Evolutionary conservation across 2,888 invertebrate species (phyloP), one percentile per base, ranked within the genome.

Genomic region (Rotaria sp.): DNA sequence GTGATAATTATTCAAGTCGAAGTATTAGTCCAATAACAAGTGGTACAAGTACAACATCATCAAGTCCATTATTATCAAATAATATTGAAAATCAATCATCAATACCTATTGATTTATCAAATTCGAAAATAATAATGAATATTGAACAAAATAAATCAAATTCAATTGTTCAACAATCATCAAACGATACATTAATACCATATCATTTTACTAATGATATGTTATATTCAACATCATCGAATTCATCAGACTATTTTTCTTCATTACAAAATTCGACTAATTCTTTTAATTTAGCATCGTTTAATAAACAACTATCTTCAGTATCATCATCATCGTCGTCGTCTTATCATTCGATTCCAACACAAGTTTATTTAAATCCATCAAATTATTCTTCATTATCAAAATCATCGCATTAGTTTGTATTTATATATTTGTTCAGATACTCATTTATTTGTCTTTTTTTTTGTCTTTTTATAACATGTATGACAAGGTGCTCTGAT

Each of bases 341-440:
- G 38, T 41, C 74, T 2, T 80, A 45, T 45, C n/a, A 45, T 13
- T 8, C 80, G 11, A 45, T 80, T 24, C 80, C 41, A n/a, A 0
- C 41, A 80, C 80, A 80, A 45, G 13, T 80, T 21, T 80, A 80
- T 80, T 80, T 80, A 45, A 80, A 80, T 80, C 13, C 75, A 75
- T 38, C 59, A 2, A n/a, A 30, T 30, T 59, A 11, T 30, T 35
- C 67, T 38, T 67, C 67, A 18, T 67, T 35, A 38, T 35, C 67
- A 21, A 35, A 35, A 67, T 35, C 35, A 67, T 35, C 26, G 18
- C 67, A 38, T 13, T 67, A 67, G 67, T 2, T 67, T 67, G 67
- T 67, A 67, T 67, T 35, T 67, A 38, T 57, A 57, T 67, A 21
- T 67, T 67, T 67, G 67, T 38, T 67, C 67, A 67, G 67, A 67